These are phyloP conservation scores for Sciurus carolinensis DNA, from an alignment of 2,797 vertebrate genomes.

Conservation along the genomic window DNA sequence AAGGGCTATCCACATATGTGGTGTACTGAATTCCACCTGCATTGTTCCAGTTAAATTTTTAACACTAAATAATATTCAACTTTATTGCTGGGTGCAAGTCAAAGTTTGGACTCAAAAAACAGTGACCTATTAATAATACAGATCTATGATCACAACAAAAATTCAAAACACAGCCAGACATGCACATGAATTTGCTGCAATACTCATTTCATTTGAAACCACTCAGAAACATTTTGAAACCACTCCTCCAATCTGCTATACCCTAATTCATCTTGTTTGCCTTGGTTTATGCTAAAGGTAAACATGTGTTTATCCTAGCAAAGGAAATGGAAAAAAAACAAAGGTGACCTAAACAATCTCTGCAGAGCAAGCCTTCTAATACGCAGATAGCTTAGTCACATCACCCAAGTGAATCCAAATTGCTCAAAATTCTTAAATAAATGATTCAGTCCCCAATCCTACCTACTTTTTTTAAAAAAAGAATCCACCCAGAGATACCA, in stretches of 20 bases:
- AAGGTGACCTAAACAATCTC: constrained; percentile 73
- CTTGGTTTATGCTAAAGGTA: constrained; percentile 77
- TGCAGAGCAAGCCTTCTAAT: constrained; percentile 67
- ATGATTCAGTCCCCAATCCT: constrained; percentile 74
- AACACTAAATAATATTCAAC: constrained; percentile 45
- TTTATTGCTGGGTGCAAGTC: neutral
- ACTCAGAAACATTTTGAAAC: constrained; percentile 52
- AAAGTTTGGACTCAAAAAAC: constrained; percentile 14
- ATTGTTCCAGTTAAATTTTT: constrained; percentile 44
- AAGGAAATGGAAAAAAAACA: constrained; percentile 73
- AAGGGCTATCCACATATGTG: neutral
- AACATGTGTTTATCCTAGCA: constrained; percentile 73
- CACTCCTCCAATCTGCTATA: constrained; percentile 66
- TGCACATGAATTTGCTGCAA: neutral
- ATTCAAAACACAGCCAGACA: constrained; percentile 33
- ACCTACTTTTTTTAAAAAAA: constrained; percentile 70
- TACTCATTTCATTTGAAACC: constrained; percentile 24
- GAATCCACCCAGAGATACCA: constrained; percentile 78
- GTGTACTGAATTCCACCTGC: neutral
- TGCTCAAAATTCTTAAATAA: constrained; percentile 81
- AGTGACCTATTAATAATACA: constrained; percentile 52
- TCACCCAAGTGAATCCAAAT: constrained; percentile 78
- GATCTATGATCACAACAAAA: constrained; percentile 41
- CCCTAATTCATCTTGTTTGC: constrained; percentile 67
- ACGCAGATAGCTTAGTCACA: constrained; percentile 80